Conservation (phyloP, 2,113 vertebrate species). For the Pipra filicauda region DNA sequence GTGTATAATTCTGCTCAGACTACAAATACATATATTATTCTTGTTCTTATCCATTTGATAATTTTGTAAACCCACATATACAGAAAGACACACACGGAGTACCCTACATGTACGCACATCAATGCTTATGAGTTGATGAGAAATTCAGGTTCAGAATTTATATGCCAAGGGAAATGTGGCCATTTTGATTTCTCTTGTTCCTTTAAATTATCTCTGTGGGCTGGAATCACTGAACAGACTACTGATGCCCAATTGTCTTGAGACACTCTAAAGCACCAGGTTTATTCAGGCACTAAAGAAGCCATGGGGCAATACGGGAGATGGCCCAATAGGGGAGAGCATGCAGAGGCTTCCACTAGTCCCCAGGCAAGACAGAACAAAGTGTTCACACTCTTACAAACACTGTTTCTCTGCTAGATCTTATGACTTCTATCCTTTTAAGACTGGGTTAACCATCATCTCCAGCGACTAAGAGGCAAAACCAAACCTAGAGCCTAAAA, state of each 20-base stretch:
- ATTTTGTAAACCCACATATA: neutral
- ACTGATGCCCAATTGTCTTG: neutral
- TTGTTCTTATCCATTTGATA: neutral
- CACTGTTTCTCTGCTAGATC: neutral
- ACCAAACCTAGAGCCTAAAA: neutral
- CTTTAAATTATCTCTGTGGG: neutral
- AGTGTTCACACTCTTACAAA: neutral
- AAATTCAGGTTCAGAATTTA: neutral
- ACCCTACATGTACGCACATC: rapidly evolving
- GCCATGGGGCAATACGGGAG: neutral
- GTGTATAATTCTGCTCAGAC: neutral
- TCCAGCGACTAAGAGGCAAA: neutral
- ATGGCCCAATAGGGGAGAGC: rapidly evolving
- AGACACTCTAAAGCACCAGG: neutral
- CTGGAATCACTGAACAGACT: neutral
- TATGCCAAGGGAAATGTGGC: neutral
- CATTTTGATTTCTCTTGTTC: neutral
- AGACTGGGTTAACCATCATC: neutral
- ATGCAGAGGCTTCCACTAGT: neutral
- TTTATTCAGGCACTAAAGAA: neutral
- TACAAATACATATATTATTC: neutral
- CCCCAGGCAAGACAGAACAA: neutral
- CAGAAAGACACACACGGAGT: neutral
- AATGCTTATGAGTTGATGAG: neutral
- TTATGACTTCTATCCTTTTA: neutral